Evolutionary conservation across 1,140 invertebrate genomes (phyloP).

Genomic region (Drosophila santomea): DNA sequence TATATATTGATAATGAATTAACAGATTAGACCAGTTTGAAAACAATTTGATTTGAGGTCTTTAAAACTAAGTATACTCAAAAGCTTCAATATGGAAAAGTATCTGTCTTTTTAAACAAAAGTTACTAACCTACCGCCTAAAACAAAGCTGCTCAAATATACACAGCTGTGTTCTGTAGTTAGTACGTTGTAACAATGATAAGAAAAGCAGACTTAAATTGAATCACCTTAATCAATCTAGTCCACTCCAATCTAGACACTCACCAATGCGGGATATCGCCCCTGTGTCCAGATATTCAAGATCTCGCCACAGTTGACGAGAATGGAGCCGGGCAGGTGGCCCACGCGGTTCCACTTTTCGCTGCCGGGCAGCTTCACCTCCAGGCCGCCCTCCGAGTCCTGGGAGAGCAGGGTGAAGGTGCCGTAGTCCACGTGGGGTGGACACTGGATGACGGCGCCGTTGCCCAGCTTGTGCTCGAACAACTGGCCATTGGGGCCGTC

Average conservation of each 20-base stretch:
- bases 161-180: not conserved
- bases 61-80: not conserved
- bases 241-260: slow-evolving; percentile 55
- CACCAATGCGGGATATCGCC: slow-evolving; percentile 89
- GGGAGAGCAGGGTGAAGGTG: slow-evolving; percentile 90
- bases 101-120: not conserved
- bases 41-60: not conserved
- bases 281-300: slow-evolving; percentile 90
- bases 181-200: not conserved
- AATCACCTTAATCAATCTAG: no score
- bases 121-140: no score
- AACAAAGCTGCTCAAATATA: not conserved
- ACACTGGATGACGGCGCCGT: slow-evolving; percentile 87
- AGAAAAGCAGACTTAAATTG: not conserved
- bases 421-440: slow-evolving; percentile 90
- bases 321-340: slow-evolving; percentile 91
- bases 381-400: slow-evolving; percentile 88
- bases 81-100: not conserved
- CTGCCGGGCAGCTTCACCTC: slow-evolving; percentile 88
- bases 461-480: slow-evolving; percentile 67
- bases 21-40: not conserved
- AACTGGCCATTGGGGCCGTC: slow-evolving; percentile 61
- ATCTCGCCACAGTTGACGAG: slow-evolving; percentile 92
- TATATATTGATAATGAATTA: not conserved
- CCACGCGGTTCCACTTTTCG: slow-evolving; percentile 90